Percentiles rank a stretch among this genome's conserved stretches.
Evolutionary conservation across 2,113 vertebrate species (phyloP).

Genomic region (Nesospiza acunhae): DNA sequence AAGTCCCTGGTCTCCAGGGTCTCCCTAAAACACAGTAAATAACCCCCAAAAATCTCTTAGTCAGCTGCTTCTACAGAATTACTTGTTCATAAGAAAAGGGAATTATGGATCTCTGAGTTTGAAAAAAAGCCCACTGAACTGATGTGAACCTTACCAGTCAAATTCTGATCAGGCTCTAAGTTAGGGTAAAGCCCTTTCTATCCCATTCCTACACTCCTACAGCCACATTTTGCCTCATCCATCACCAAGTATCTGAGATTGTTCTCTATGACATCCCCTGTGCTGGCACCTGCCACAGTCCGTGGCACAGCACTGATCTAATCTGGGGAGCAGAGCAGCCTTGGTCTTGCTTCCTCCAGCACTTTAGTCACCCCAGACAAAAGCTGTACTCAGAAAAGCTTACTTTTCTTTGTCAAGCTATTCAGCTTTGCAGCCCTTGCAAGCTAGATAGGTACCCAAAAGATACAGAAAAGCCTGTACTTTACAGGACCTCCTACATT

Average conservation of each 20-base stretch:
- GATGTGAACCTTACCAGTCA: background rate
- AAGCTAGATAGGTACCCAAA: background rate
- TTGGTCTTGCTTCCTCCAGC: background rate
- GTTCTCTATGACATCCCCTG: background rate
- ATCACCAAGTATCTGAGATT: background rate
- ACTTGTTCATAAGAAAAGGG: background rate
- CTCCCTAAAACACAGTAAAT: conserved; percentile 76
- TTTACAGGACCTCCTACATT: background rate
- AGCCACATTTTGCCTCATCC: background rate
- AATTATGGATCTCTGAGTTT: background rate
- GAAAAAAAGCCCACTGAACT: background rate
- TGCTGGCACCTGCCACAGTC: background rate
- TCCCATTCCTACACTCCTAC: background rate
- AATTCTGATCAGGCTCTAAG: background rate
- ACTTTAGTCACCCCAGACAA: background rate
- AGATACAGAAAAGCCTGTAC: background rate
- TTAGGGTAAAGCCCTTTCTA: background rate
- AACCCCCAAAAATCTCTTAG: background rate
- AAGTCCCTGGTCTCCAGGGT: conserved; percentile 82
- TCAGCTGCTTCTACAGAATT: background rate
- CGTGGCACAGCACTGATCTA: background rate
- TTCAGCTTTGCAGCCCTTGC: background rate
- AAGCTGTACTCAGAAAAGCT: background rate
- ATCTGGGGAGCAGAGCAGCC: background rate
- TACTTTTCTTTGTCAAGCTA: background rate